phyloP scores from a whole-genome alignment of 2,797 vertebrate genomes.

The Acanthurus leucopareius region DNA sequence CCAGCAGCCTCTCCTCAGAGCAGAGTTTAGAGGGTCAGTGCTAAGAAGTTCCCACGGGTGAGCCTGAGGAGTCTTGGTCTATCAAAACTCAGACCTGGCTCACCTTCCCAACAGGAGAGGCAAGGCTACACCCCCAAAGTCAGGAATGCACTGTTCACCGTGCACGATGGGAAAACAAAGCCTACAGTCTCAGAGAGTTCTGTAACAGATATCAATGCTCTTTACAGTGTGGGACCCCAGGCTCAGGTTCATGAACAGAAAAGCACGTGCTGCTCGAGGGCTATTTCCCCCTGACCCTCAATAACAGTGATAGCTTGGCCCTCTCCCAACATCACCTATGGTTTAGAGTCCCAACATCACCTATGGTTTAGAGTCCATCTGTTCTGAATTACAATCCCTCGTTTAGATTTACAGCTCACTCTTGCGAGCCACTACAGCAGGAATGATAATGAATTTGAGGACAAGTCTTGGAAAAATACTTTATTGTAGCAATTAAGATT shows the following conservation, averaged over 20 bases:
- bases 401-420: conserved; percentile 81
- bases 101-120: conserved; percentile 26
- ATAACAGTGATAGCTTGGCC: conserved; percentile 66
- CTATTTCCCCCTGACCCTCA: conserved; percentile 52
- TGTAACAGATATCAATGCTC: conserved; percentile 63
- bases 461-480: conserved; percentile 82
- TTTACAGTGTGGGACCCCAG: conserved; percentile 50
- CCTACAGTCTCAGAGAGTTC: conserved; percentile 40
- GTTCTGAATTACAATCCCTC: conserved; percentile 82
- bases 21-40: conserved; percentile 6
- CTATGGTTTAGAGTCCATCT: conserved; percentile 86
- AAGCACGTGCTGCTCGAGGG: conserved; percentile 62
- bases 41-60: conserved; percentile 54
- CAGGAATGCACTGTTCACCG: conserved; percentile 33
- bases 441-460: conserved; percentile 86
- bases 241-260: conserved; percentile 68
- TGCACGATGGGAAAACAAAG: conserved; percentile 62
- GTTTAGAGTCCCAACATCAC: conserved; percentile 74
- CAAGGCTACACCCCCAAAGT: conserved; percentile 28
- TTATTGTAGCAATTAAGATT: conserved; percentile 83
- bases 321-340: conserved; percentile 57
- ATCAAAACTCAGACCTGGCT: conserved; percentile 40
- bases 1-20: conserved; percentile 45
- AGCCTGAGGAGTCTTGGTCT: conserved; percentile 42
- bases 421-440: conserved; percentile 74